Base-by-base conservation (phyloP, 2,888 invertebrate species). In the Laothoe populi region DNA sequence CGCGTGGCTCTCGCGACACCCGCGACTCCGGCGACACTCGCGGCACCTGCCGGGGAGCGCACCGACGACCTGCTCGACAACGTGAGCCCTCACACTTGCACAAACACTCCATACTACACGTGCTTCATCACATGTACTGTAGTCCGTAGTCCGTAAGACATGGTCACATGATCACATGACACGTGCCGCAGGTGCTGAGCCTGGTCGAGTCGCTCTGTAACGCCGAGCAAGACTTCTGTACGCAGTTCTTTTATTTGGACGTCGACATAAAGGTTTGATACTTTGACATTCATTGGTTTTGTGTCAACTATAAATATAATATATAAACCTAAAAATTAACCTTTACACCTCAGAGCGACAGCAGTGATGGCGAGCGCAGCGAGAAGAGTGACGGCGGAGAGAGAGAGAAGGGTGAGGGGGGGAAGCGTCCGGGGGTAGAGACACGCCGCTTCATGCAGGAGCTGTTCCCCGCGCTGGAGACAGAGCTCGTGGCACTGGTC, bases 201-300 rank as follows among this genome's bases (percentile, higher is more conserved):
- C 96, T 98, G 80, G 93, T 99, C 68, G 98, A 98, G 82, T 97
- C 97, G 3, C 95, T 98, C 62, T 98, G 99, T 81, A 94, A 98
- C 69, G 96, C 97, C 24, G 99, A 99, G 85, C 99, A 99, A 89
- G 96, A 98, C 71, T 99, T 99, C 88, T 99, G 98, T 83, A 95
- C 97, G 19, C 94, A 95, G 66, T 99, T 99, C 92, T 98, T 99
- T 84, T 97, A 97, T 85, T 93, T 98, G 73, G 96, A 96, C 77
- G 94, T 80, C 7, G 91, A 91, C 57, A 70, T 78, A 0, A 91
- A 90, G 86, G 91, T 90, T 65, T 60, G 24, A 7, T 21, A 21
- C 19, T 11, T 11, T 2, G 19, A 45, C 4, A n/a, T n/a, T n/a
- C n/a, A n/a, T 26, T n/a, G 8, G 4, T 11, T 53, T 4, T 16